Base-by-base conservation (phyloP, 2,113 vertebrate species). In the Propithecus coquereli region DNA sequence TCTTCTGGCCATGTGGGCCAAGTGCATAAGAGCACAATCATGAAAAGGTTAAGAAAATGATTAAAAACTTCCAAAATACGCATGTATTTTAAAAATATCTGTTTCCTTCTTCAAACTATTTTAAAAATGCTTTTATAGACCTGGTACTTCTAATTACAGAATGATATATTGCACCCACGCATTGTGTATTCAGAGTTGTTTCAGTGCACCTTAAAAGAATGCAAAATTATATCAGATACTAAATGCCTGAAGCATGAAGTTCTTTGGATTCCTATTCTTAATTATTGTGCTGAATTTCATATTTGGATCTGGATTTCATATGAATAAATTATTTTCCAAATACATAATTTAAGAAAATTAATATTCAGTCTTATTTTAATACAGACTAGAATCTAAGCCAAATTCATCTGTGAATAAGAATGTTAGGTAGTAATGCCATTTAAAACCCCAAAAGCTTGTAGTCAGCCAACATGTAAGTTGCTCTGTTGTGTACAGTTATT, bases 261-360 rank as follows among this genome's bases (percentile, higher is more conserved):
- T 91, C 77, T 93, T 80, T 27, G 17, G 47, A 52, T 92, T 96
- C 34, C 93, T 94, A 88, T 93, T 94, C 88, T 80, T 96, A 96
- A 93, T 97, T 91, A 95, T 93, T 93, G 37, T 86, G 45, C 76
- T 95, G 91, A 97, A 92, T 92, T 91, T 95, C 61, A 77, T 95
- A 97, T 85, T 94, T 96, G n/a, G 63, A 86, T 93, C 77, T 97
- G 40, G 40, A 85, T 96, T 96, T 97, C 77, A 92, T 76, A 92
- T 81, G 91, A 96, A 96, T 95, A 95, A 95, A 94, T 96, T 95
- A 95, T 88, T 91, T 27, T 87, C 77, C 77, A 97, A 97, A 95
- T 96, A 77, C 50, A 95, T 96, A 95, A 95, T 97, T 97, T 73
- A 96, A 89, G 81, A 80, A 80, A 86, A 97, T 97, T 96, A 96